Evolutionary conservation across 2,888 invertebrate species (phyloP).

Genomic region (Achlya flavicornis): DNA sequence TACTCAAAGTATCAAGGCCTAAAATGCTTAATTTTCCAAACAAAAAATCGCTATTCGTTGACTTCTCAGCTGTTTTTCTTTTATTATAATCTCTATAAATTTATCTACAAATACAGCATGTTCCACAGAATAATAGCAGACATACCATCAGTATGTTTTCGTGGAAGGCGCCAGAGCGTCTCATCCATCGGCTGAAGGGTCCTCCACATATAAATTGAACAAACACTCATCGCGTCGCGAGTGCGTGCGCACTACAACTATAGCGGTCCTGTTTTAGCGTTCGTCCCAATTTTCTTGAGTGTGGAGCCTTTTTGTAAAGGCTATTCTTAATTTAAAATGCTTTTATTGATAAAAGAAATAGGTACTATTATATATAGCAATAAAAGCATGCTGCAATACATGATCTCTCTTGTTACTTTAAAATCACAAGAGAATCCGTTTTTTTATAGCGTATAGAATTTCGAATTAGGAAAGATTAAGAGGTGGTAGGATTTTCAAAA

Average conservation of each 20-base stretch:
- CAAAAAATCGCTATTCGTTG: background rate
- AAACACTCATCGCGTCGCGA: conserved; percentile 51
- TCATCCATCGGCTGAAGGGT: conserved; percentile 45
- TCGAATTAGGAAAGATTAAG: too few relatives aligned
- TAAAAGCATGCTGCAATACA: too few relatives aligned
- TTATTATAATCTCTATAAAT: background rate
- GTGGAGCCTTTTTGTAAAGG: background rate
- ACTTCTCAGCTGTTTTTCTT: background rate
- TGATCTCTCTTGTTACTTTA: too few relatives aligned
- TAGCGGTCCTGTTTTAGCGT: conserved; percentile 27
- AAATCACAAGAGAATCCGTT: too few relatives aligned
- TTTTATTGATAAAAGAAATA: too few relatives aligned
- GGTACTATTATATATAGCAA: too few relatives aligned
- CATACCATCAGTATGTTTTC: conserved; percentile 7
- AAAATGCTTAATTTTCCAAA: too few relatives aligned
- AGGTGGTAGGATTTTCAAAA: too few relatives aligned
- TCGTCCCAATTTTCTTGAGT: conserved; percentile 3
- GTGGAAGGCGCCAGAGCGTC: conserved; percentile 64
- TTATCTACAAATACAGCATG: background rate
- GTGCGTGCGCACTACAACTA: conserved; percentile 30
- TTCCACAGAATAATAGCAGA: conserved; percentile 3
- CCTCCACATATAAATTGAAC: conserved; percentile 60
- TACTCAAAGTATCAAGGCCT: too few relatives aligned
- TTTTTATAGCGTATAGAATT: too few relatives aligned
- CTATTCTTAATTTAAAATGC: background rate